Evolutionary conservation across 1,140 invertebrate genomes (phyloP), one percentile per base, ranked within the genome.

Genomic region (Metaphire vulgaris): DNA sequence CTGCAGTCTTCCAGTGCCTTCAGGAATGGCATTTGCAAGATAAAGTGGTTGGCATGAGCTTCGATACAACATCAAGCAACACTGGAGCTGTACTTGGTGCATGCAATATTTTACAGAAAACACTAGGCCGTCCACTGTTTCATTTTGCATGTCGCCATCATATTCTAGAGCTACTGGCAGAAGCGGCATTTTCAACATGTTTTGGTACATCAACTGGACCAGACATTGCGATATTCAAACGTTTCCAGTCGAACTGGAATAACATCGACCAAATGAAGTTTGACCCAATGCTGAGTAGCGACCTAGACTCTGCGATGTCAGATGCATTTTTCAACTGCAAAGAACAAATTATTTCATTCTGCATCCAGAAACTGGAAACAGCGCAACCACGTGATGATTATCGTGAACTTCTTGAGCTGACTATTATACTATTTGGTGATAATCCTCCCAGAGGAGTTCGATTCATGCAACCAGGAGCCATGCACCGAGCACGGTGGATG

Each of bases 401-500:
- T 77, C 79, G 81, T 29, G 83, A 86, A 82, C 72, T 87, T 6
- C 77, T 87, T 12, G 82, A 85, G 79, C 76, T 87, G 41, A 80
- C 28, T 30, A 76, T 85, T 32, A 83, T 87, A 56, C 87, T 87
- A 81, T 80, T 88, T 33, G 84, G 83, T 31, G 82, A 79, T 79
- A 69, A 41, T 28, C 33, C 78, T 80, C 79, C 65, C 79, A 33
- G 66, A 77, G 82, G 83, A 81, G 69, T 83, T 34, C 80, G 80
- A 76, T 82, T 87, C 72, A 77, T 79, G 34, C 77, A 81, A 76
- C 81, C 83, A 70, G 81, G 81, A 74, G 79, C 83, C 33, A 77
- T 86, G 73, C 81, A 84, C 79, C 79, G 81, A 68, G 83, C 85
- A 31, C 69, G 84, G 33, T 86, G 85, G 82, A 84, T 86, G 82